Conservation (phyloP, 2,888 invertebrate species). For the Operophtera brumata region DNA sequence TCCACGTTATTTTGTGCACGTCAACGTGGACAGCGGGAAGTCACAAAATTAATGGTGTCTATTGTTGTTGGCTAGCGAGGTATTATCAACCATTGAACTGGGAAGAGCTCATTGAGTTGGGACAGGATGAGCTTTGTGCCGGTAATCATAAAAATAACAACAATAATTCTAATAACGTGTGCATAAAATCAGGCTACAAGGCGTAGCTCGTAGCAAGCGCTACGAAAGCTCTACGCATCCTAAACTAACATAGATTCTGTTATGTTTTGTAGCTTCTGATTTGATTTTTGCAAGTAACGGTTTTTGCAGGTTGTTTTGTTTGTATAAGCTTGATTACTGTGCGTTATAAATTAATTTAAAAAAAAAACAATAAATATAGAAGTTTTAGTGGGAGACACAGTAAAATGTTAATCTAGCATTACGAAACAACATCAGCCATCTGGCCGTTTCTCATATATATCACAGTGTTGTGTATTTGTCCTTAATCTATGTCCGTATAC, state of each 20-base stretch:
- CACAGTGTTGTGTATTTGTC: neutral
- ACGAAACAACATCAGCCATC: neutral
- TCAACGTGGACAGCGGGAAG: too few species aligned
- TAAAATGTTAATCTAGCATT: neutral
- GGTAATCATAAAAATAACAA: constrained; percentile 8
- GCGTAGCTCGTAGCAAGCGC: constrained; percentile 19
- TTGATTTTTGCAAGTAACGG: neutral
- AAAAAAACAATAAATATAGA: neutral
- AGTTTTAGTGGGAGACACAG: too few species aligned
- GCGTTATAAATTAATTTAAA: too few species aligned
- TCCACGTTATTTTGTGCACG: too few species aligned
- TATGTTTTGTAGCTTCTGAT: neutral
- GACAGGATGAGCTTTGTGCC: constrained; percentile 7
- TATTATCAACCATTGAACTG: constrained; percentile 19
- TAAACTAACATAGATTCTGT: constrained; percentile 4
- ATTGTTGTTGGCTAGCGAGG: constrained; percentile 23
- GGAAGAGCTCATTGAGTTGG: constrained; percentile 5
- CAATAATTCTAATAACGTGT: constrained; percentile 5
- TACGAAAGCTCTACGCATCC: constrained; percentile 16
- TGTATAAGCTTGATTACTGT: too few species aligned
- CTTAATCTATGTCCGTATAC: neutral
- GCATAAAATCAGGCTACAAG: constrained; percentile 8
- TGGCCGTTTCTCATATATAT: neutral
- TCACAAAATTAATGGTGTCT: too few species aligned
- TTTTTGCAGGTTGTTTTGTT: too few species aligned